Conservation (phyloP, 2,113 vertebrate species). For the Sylvietta virens region DNA sequence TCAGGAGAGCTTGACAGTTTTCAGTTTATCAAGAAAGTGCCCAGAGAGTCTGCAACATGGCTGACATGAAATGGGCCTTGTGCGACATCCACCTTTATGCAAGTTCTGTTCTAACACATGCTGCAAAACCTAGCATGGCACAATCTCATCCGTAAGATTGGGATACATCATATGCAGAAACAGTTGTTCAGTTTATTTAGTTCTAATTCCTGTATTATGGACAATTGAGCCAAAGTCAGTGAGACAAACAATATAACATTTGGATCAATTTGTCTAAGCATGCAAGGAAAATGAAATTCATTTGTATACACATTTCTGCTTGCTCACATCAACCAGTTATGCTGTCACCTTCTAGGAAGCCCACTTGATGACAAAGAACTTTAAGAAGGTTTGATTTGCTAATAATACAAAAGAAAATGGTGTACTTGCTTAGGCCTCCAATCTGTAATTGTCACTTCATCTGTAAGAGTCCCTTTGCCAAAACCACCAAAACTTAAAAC, state of each 20-base stretch:
- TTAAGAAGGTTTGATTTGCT: neutral
- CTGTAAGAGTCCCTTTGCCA: neutral
- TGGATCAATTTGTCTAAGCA: neutral
- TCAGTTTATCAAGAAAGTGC: neutral
- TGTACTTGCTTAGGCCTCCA: neutral
- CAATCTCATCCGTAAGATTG: neutral
- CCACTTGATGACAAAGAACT: neutral
- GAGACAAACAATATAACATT: neutral
- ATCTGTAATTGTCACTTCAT: neutral
- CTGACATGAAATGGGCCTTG: neutral
- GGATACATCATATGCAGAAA: neutral
- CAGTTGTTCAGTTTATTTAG: neutral
- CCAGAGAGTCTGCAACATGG: accelerated
- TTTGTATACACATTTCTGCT: neutral
- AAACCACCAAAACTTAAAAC: neutral
- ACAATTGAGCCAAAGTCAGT: neutral
- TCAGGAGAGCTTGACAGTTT: neutral
- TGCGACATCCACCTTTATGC: neutral
- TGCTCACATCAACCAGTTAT: neutral
- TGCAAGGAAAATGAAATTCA: neutral
- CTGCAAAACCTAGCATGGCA: neutral
- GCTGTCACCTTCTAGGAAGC: neutral
- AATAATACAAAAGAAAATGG: neutral
- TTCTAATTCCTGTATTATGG: neutral
- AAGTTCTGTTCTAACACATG: neutral